Evolutionary conservation across 2,888 invertebrate species (phyloP).

Genomic region (Pheosia gnoma): DNA sequence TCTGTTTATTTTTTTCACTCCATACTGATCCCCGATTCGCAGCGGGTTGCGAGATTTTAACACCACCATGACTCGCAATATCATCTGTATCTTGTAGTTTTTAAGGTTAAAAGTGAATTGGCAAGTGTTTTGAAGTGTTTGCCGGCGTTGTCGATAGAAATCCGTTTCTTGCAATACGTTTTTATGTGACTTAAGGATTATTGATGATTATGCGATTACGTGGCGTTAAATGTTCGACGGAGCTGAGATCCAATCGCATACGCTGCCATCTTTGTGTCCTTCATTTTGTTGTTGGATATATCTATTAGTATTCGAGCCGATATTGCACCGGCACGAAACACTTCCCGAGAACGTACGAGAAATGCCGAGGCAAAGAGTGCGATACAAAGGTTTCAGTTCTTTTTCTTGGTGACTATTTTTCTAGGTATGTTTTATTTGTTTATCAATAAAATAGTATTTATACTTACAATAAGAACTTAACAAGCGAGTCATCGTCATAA

Average conservation of each 20-base stretch:
- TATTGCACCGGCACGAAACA: too few species aligned
- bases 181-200: conserved; percentile 71
- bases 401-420: too few species aligned
- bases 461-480: too few species aligned
- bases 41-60: conserved; percentile 57
- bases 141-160: conserved; percentile 55
- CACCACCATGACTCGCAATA: conserved; percentile 3
- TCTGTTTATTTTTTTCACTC: conserved; percentile 55
- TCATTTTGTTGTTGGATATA: conserved; percentile 8
- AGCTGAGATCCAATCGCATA: conserved; percentile 28
- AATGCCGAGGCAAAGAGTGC: too few species aligned
- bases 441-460: too few species aligned
- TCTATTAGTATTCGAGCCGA: too few species aligned
- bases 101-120: conserved; percentile 28
- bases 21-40: conserved; percentile 62
- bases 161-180: conserved; percentile 54
- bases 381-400: too few species aligned
- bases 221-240: conserved; percentile 51
- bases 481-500: too few species aligned
- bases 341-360: too few species aligned
- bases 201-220: conserved; percentile 78
- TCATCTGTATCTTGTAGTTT: background rate
- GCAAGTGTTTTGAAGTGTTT: conserved; percentile 17
- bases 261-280: conserved; percentile 9
- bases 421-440: too few species aligned